A percentile compares a stretch with the other conserved stretches of the same genome.
These are phyloP conservation scores for Deilephila porcellus DNA, from an alignment of 2,888 invertebrate species.

Conservation along the genomic window DNA sequence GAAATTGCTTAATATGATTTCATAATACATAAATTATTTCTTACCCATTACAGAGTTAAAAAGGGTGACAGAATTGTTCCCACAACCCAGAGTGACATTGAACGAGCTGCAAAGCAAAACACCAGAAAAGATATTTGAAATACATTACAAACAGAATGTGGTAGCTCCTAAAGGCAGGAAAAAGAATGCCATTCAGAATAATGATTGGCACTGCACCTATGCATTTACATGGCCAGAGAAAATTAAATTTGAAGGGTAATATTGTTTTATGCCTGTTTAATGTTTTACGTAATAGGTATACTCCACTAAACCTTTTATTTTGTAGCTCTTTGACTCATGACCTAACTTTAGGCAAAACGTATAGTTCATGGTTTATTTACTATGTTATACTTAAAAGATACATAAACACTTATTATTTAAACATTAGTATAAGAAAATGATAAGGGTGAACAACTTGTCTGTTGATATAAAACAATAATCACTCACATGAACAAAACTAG, in stretches of 20 bases:
- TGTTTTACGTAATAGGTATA: too few species aligned
- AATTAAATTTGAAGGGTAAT: constrained; percentile 78
- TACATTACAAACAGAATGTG: constrained; percentile 65
- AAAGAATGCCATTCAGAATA: constrained; percentile 56
- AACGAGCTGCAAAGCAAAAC: constrained; percentile 75
- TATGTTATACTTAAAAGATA: too few species aligned
- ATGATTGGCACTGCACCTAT: constrained; percentile 83
- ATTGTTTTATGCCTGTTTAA: neutral
- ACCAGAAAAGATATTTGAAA: constrained; percentile 71
- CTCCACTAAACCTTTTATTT: too few species aligned
- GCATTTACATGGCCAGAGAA: constrained; percentile 85
- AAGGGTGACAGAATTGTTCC: constrained; percentile 69
- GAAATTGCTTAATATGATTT: neutral
- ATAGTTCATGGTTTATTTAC: too few species aligned
- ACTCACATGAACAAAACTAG: too few species aligned
- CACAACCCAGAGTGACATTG: constrained; percentile 76
- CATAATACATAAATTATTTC: neutral
- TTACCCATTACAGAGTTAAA: constrained; percentile 53
- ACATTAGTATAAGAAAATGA: too few species aligned
- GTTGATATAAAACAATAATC: too few species aligned
- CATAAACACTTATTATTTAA: too few species aligned
- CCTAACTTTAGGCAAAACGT: too few species aligned
- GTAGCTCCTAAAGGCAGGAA: constrained; percentile 56
- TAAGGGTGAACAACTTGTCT: too few species aligned
- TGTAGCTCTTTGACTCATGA: too few species aligned